These are phyloP conservation scores for Amphiprion clarkii DNA, from an alignment of 2,797 vertebrate genomes.

Conservation along the genomic window DNA sequence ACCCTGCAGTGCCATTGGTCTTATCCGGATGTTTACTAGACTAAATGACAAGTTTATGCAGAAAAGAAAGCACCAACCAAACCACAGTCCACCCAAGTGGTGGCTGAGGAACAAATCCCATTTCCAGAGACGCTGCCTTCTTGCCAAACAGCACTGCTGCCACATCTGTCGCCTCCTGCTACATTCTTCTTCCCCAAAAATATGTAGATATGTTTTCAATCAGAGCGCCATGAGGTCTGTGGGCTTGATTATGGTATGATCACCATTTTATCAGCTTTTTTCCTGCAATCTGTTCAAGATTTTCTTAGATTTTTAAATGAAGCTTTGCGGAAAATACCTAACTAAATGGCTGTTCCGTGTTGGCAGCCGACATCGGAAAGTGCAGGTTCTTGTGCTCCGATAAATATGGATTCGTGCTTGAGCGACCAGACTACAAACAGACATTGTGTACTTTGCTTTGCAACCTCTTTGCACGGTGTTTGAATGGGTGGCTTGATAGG, in stretches of 20 bases:
- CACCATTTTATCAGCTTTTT: slow-evolving; percentile 26
- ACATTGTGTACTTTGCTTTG: slow-evolving; percentile 76
- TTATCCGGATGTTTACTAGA: slow-evolving; percentile 44
- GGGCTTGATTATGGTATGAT: slow-evolving; percentile 24
- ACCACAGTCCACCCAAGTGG: slow-evolving; percentile 48
- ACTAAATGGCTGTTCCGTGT: neutral
- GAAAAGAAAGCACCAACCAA: slow-evolving; percentile 41
- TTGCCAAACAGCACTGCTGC: slow-evolving; percentile 45
- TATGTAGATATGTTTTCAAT: slow-evolving; percentile 54
- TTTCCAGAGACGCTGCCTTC: slow-evolving; percentile 44
- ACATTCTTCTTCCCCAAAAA: slow-evolving; percentile 46
- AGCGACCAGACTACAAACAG: slow-evolving; percentile 63
- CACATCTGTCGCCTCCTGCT: slow-evolving; percentile 56
- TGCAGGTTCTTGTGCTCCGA: slow-evolving; percentile 29
- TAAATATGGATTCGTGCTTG: slow-evolving; percentile 57
- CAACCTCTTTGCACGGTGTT: slow-evolving; percentile 60
- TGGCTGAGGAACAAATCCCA: slow-evolving; percentile 44
- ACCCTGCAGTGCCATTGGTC: neutral
- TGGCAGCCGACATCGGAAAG: slow-evolving; percentile 22
- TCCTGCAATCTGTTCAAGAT: neutral
- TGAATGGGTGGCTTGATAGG: slow-evolving; percentile 69
- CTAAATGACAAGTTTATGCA: slow-evolving; percentile 52
- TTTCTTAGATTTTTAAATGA: neutral
- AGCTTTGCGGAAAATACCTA: no score
- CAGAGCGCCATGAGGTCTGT: slow-evolving; percentile 2